Evolutionary conservation across 1,140 invertebrate species (phyloP).

Genomic region (Anadara kagoshimensis): DNA sequence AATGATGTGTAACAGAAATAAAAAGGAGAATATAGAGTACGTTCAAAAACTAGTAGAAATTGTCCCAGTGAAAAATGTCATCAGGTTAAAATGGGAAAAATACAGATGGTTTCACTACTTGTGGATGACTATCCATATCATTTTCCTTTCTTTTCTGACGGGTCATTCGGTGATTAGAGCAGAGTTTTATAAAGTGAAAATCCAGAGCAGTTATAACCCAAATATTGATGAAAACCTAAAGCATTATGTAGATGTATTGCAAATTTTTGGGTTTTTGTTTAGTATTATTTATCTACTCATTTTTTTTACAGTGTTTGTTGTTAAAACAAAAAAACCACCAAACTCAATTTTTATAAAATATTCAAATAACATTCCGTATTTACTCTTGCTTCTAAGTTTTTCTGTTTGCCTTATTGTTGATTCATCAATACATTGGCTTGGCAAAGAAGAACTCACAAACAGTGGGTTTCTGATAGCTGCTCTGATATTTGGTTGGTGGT

Average conservation of each 20-base stretch:
- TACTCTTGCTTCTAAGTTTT: slow-evolving; percentile 21
- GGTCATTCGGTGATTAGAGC: slow-evolving; percentile 28
- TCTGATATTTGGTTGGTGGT: slow-evolving; percentile 53
- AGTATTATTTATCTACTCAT: slow-evolving; percentile 16
- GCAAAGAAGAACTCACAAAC: neutral
- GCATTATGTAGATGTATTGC: too few relatives aligned
- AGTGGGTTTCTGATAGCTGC: slow-evolving; percentile 46
- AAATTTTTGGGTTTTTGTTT: neutral
- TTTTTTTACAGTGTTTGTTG: slow-evolving; percentile 23
- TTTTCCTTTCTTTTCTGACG: slow-evolving; percentile 39
- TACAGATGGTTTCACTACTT: slow-evolving; percentile 33
- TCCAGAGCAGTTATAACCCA: neutral
- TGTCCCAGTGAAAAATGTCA: slow-evolving; percentile 33
- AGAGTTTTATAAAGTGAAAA: neutral
- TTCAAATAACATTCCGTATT: slow-evolving; percentile 13
- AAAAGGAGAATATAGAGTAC: slow-evolving; percentile 11
- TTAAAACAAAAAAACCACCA: slow-evolving; percentile 8
- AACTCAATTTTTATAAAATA: neutral
- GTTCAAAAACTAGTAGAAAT: slow-evolving; percentile 44
- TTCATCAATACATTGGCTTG: slow-evolving; percentile 23
- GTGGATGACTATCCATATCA: slow-evolving; percentile 38
- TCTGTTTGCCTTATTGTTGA: slow-evolving; percentile 26
- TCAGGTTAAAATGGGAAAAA: slow-evolving; percentile 45
- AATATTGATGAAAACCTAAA: neutral
- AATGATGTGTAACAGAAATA: slow-evolving; percentile 50